Base-by-base conservation (phyloP, 2,797 vertebrate genomes). In the Ficedula albicollis region DNA sequence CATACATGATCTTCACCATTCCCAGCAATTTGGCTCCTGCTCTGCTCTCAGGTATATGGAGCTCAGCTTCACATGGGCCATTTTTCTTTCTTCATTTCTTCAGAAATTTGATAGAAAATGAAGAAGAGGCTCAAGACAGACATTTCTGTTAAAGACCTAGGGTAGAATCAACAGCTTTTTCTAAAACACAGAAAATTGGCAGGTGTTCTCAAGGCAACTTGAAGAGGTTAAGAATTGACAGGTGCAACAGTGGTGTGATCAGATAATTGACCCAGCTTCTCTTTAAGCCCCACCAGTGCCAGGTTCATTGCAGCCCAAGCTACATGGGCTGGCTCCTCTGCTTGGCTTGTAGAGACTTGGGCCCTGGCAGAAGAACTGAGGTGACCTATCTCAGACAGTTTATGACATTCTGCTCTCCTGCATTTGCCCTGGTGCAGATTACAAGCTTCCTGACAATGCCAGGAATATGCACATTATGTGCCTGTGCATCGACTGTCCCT, bases 241-340 rank as follows among this genome's bases (percentile, higher is more conserved):
- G 0, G 1, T 52, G 49, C 43, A 67, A 30, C 49, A 62, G 13
- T 60, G 72, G 15, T 41, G 52, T 15, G 36, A 39, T 39, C n/a
- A 41, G 36, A 32, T 12, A 64, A 82, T 2, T 34, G 62, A 39
- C 15, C 20, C 67, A 55, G 5, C 20, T 60, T n/a, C 15, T 41
- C 22, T 26, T 12, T 43, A 26, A 88, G 55, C 16, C 11, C 17
- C 19, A 27, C 18, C 0, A 0, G 3, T 44, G n/a, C 1, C 46
- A 13, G 13, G 29, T 78, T 55, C n/a, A 32, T 12, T 69, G 39
- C 36, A 70, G 51, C 10, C 74, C 20, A n/a, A 55, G 29, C 15
- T 51, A 14, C 15, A 43, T 4, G 70, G 34, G 19, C 66, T 78
- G 36, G 16, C 34, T 80, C 41, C 64, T 92, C 39, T 25, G 13